Evolutionary conservation across 2,888 invertebrate genomes (phyloP), one percentile per base, ranked within the genome.

Genomic region (Dolichopus griseipennis): DNA sequence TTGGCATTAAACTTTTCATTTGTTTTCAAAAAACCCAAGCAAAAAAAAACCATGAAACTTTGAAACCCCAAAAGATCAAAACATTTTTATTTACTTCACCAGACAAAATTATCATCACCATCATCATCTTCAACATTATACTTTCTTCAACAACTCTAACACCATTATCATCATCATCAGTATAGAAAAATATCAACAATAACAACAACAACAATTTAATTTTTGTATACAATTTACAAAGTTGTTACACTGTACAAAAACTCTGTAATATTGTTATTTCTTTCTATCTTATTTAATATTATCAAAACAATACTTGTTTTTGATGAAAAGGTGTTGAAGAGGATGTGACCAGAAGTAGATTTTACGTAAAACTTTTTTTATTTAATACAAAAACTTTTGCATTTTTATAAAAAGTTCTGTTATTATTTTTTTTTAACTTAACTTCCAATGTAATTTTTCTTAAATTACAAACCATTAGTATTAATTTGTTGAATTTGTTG

Each of bases 381-480:
- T 61, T 66, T 61, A 67, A 70, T 70, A 67, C 52, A 66, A 68
- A 70, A 70, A 71, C 67, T 71, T 71, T 71, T 69, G 52, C 69
- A 71, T 69, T 69, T 68, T 68, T 71, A 69, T 69, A 12, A 15
- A n/a, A 52, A 52, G 18, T 52, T 52, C 8, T 41, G 9, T 41
- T 41, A 6, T 41, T 41, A 12, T 2, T 41, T 41, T 41, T 27
- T 37, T 37, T 37, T 37, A 7, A 10, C 37, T 37, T 7, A n/a
- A 27, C 27, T 27, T 27, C 5, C 8, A 37, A 37, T 37, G 37
- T 37, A 37, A 37, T 37, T 37, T 52, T 52, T n/a, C 52, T n/a
- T 70, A 70, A 70, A 71, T 71, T 70, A 71, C 37, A 64, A 68
- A 71, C 71, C 71, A 71, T 71, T 71, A 71, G 71, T 71, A 71